Base-by-base conservation (phyloP, 2,797 vertebrate genomes). In the Paedocypris micromegethes region DNA sequence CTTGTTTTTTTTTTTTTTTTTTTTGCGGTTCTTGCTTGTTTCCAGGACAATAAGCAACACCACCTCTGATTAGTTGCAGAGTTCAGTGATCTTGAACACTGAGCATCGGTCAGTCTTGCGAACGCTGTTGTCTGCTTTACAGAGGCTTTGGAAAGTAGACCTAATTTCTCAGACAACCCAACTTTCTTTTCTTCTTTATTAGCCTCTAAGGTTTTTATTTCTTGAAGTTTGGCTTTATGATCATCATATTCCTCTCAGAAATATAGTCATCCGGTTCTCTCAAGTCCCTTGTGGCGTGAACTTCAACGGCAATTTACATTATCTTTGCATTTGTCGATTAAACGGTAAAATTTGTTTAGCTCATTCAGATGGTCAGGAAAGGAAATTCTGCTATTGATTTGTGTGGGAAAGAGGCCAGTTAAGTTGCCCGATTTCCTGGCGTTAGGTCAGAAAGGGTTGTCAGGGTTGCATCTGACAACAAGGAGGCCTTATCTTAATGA, bases 1-100 rank as follows among this genome's bases (percentile, higher is more conserved):
- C 23, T 23, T 23, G 23, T 23, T 23, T 23, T 23, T 23, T 23
- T 23, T 23, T 23, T 23, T 23, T 23, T 23, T 23, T 74, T 82
- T 82, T 86, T 82, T 80, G 79, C 82, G 45, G 70, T 82, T 85
- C 80, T 83, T 79, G 80, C 82, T 89, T 77, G 77, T 90, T 87
- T 88, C 83, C 83, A 83, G 89, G 89, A 91, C 89, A 90, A 90
- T 90, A 88, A 88, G 88, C 85, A 90, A 86, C 87, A 87, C 81
- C 84, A 87, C 86, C 84, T 90, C 88, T 90, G 88, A 90, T 91
- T 91, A 91, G 89, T 89, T 90, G 91, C 87, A 89, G 87, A 90
- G 89, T 89, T 91, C 89, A 91, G 84, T 90, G 87, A 84, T 89
- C 89, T 90, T 78, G 89, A 91, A 91, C 89, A 85, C 81, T 67